Conservation (phyloP, 2,888 invertebrate species). For the Trichopoda pennipes region DNA sequence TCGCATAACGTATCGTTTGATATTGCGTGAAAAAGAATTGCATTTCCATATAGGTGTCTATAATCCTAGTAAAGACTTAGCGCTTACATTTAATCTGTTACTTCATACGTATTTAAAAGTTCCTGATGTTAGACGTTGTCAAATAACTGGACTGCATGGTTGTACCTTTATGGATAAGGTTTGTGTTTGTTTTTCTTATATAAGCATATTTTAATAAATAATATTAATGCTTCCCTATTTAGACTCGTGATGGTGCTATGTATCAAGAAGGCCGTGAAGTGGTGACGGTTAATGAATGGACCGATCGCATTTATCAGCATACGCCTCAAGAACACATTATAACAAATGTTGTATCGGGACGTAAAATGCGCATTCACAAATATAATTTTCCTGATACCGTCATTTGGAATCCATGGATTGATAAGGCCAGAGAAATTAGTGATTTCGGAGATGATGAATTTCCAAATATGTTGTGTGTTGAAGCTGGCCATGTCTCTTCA, state of each 20-base stretch:
- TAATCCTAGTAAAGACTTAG: constrained; percentile 95
- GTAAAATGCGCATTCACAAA: constrained; percentile 95
- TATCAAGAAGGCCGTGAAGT: constrained; percentile 95
- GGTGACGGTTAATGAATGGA: constrained; percentile 94
- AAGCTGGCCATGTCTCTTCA: constrained; percentile 94
- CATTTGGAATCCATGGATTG: constrained; percentile 98
- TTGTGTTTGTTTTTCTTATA: constrained; percentile 61
- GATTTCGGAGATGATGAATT: constrained; percentile 99
- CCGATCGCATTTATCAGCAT: constrained; percentile 95
- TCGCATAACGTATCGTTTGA: constrained; percentile 94
- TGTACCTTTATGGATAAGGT: constrained; percentile 95
- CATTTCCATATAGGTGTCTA: constrained; percentile 96
- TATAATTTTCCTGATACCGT: constrained; percentile 98
- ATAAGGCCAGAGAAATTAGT: constrained; percentile 94
- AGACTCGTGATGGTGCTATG: constrained; percentile 91
- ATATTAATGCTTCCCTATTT: neutral
- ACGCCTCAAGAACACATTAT: constrained; percentile 96
- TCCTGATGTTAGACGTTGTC: constrained; percentile 94
- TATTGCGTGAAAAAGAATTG: constrained; percentile 93
- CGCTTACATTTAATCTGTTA: constrained; percentile 94
- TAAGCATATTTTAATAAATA: neutral
- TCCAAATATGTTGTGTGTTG: constrained; percentile 97
- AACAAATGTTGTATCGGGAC: constrained; percentile 94
- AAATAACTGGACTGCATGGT: constrained; percentile 95
- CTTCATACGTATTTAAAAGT: constrained; percentile 98